These are phyloP conservation scores for Amniataba percoides DNA, from an alignment of 2,797 vertebrate species.

Conservation along the genomic window DNA sequence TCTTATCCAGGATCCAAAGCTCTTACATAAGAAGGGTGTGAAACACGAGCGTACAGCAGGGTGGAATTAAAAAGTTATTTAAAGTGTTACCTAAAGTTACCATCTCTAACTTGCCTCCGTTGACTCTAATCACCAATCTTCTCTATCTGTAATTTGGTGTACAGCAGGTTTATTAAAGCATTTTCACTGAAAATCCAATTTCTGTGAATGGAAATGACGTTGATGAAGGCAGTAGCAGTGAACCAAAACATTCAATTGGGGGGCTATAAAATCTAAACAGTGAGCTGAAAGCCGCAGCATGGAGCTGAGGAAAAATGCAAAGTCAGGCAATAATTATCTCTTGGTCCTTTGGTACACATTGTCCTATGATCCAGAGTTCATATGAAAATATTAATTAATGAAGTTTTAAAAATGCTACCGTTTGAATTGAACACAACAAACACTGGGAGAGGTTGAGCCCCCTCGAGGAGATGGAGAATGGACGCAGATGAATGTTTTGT, in stretches of 20 bases:
- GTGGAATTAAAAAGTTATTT: not conserved
- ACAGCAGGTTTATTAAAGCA: not conserved
- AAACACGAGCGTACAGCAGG: not conserved
- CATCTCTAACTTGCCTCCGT: not conserved
- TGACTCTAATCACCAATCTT: not conserved
- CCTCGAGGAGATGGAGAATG: not conserved
- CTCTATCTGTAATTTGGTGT: not conserved
- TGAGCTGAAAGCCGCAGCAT: constrained; percentile 4
- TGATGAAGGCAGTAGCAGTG: not conserved
- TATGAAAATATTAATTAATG: not conserved
- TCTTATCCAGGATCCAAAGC: not conserved
- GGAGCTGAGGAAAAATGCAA: not conserved
- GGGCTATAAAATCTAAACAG: constrained; percentile 10
- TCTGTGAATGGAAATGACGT: not conserved
- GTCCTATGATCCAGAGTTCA: not conserved
- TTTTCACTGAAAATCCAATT: not conserved
- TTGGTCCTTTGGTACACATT: not conserved
- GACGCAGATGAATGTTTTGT: constrained; percentile 7
- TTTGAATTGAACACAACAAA: not conserved
- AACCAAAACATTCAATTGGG: not conserved
- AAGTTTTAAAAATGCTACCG: not conserved
- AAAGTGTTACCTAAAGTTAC: not conserved
- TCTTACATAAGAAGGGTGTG: not conserved
- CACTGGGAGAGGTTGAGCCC: not conserved
- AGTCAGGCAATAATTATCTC: constrained; percentile 1